Percentiles rank a stretch among this genome's conserved stretches.
phyloP scores from a whole-genome alignment of 2,797 vertebrate genomes.

The Poliocrania exsul region DNA sequence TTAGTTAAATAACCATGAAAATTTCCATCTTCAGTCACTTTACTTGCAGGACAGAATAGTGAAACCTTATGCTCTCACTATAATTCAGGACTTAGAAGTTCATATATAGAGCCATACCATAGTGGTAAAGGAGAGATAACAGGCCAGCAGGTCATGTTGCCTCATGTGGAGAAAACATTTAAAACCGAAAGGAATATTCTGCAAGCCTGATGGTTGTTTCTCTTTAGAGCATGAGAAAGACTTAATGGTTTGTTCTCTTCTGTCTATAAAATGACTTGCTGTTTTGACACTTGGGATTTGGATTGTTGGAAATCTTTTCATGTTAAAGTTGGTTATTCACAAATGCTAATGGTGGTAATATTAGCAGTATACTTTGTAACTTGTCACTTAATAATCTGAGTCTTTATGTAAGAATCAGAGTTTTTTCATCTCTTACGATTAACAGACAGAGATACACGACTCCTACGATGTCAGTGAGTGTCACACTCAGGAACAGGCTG shows the following conservation, averaged over 20 bases:
- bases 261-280: neutral
- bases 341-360: neutral
- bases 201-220: neutral
- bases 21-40: neutral
- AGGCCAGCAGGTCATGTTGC: neutral
- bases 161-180: neutral
- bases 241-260: neutral
- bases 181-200: neutral
- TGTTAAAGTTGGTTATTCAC: slow-evolving; percentile 9
- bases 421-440: neutral
- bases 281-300: slow-evolving; percentile 9
- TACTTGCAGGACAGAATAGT: neutral
- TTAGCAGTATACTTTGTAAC: neutral
- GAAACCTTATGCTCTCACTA: neutral
- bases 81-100: neutral
- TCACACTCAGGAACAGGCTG: neutral
- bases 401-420: neutral
- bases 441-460: neutral
- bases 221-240: neutral
- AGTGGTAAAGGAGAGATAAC: neutral
- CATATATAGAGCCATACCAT: rapidly evolving
- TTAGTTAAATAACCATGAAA: neutral
- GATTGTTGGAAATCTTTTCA: slow-evolving; percentile 24
- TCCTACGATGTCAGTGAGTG: neutral
- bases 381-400: neutral